phyloP scores from a whole-genome alignment of 2,797 vertebrate species.

The Ispidina lecontei region DNA sequence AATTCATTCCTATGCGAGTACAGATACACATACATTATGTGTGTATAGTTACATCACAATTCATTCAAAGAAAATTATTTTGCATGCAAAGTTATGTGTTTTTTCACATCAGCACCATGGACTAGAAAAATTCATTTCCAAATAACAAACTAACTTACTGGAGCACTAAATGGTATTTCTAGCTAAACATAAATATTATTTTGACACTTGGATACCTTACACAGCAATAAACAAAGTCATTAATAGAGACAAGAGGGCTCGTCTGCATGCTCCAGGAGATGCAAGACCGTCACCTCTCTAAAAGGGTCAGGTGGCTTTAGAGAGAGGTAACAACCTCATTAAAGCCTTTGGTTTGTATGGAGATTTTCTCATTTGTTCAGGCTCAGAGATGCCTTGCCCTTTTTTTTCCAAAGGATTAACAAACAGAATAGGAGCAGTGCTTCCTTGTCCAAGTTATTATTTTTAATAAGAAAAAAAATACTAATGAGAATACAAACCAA shows the following conservation, averaged over 20 bases:
- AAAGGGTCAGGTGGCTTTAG: not conserved
- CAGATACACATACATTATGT: not conserved
- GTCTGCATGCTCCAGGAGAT: not conserved
- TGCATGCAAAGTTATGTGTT: not conserved
- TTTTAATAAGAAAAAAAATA: constrained; percentile 48
- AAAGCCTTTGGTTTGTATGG: constrained; percentile 13
- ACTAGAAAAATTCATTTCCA: not conserved
- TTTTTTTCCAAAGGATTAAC: not conserved
- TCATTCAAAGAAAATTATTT: not conserved
- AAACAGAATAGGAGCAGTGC: not conserved
- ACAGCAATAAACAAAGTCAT: not conserved
- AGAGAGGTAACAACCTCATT: constrained; percentile 33
- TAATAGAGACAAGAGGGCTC: not conserved
- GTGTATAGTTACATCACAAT: not conserved
- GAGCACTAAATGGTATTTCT: not conserved
- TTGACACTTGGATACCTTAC: not conserved
- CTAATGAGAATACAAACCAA: constrained; percentile 40
- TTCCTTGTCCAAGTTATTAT: not conserved
- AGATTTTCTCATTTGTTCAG: constrained; percentile 46
- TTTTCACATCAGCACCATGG: not conserved
- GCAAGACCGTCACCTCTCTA: not conserved
- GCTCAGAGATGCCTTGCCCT: not conserved
- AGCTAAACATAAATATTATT: not conserved
- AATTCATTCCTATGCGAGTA: constrained; percentile 10
- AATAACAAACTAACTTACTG: not conserved